Evolutionary conservation across 2,113 vertebrate genomes (phyloP), one percentile per base, ranked within the genome.

Genomic region (Mystacornis crossleyi): DNA sequence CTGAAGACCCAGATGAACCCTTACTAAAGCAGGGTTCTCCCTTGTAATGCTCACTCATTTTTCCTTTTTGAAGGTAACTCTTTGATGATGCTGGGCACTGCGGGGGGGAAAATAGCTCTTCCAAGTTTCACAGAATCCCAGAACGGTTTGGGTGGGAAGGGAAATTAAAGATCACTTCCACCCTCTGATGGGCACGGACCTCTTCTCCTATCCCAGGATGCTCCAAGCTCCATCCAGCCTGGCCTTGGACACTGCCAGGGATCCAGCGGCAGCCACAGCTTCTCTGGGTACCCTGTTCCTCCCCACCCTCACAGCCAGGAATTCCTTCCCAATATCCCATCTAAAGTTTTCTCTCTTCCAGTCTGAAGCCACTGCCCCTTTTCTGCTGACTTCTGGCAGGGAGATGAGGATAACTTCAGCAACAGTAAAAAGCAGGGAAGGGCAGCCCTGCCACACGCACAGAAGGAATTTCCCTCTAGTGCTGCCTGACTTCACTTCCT

Each of bases 31-130:
- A 51, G 28, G 12, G 26, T 25, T 81, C 9, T 81, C 34, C 19
- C 18, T 14, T 47, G 11, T 7, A 11, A 8, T 0, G 4, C 6
- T 48, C 16, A 4, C 11, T 4, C 19, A 2, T 38, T 69, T 24
- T 25, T 26, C 36, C 36, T 31, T 38, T 50, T 17, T 16, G 8
- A 4, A 18, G 38, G 21, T 6, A 45, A 53, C 24, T 4, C 75
- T 45, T 23, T 0, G 5, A 14, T 5, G 7, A 13, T 48, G 21
- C 64, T 40, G 14, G 14, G 69, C 19, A 20, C 28, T 45, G 7
- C 3, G 23, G 18, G 25, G 42, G 26, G 7, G 5, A 23, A 17
- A 28, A 10, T n/a, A 45, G 6, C 33, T 45, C 36, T 58, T 19
- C 42, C 23, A 51, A 6, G 2, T 29, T 78, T 38, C 10, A 8